Evolutionary conservation across 2,888 invertebrate species (phyloP), one percentile per base, ranked within the genome.

Genomic region (Teleiodes luculella): DNA sequence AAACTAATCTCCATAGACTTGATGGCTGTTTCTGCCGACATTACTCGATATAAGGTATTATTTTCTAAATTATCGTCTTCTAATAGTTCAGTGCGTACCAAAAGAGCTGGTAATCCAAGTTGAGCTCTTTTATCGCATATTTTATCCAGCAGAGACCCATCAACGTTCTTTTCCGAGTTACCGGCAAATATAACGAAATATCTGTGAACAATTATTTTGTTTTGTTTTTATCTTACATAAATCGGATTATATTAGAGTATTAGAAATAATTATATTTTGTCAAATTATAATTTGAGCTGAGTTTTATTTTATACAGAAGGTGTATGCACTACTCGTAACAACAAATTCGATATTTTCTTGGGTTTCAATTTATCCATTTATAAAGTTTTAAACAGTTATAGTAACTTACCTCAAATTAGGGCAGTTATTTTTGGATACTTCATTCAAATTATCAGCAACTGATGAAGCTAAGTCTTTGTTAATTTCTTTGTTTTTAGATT

Each of bases 1-100:
- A 79, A 63, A 59, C 76, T 73, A 1, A 57, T 67, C 62, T 80
- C 80, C 45, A 79, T 58, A 20, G 72, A 64, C 43, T 64, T 75
- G 52, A 79, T 72, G 24, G 72, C 58, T 24, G 67, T 62, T 47
- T 66, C 57, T 28, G 10, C 24, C 8, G 43, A 24, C 7, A 13
- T 24, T 6, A n/a, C 3, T 13, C n/a, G 24, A 3, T 13, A 24
- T 5, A 24, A 0, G 28, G 43, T 28, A 7, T 28, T 20, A 2
- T 43, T n/a, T n/a, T 13, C 13, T 13, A 1, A 13, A 13, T 28
- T 13, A 43, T 24, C 5, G 2, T 28, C 28, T 6, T 43, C 43
- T 28, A 43, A 5, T 33, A 33, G 10, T 28, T 43, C 43, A 4
- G 28, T n/a, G 1, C 7, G 13, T n/a, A 43, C 13, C 28, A 43